These are phyloP conservation scores for Malaclemys terrapin DNA, from an alignment of 2,113 vertebrate genomes.

Conservation along the genomic window DNA sequence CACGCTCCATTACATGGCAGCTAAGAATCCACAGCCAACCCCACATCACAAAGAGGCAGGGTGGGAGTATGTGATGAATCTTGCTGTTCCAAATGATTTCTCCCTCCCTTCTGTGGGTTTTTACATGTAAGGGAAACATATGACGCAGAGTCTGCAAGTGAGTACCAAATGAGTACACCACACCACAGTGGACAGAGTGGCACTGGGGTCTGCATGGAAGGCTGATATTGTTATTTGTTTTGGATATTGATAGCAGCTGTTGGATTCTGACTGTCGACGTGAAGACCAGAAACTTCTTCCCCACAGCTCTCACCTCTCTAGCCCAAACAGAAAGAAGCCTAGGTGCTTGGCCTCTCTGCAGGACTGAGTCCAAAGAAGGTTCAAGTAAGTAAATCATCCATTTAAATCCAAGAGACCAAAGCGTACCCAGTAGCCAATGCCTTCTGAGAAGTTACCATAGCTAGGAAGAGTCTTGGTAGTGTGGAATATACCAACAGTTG, in stretches of 20 bases:
- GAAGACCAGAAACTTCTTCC: background rate
- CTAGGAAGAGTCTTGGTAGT: background rate
- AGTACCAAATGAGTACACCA: background rate
- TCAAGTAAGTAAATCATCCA: background rate
- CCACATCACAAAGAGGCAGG: background rate
- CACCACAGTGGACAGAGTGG: background rate
- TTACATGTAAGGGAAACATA: background rate
- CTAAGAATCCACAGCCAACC: background rate
- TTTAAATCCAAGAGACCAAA: background rate
- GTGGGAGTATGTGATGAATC: background rate
- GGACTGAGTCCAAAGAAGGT: background rate
- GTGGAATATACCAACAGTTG: background rate
- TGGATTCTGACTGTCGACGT: background rate
- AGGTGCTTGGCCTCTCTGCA: background rate
- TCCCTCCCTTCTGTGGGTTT: background rate
- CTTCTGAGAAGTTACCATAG: background rate
- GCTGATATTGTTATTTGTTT: background rate
- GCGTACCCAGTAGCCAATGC: background rate
- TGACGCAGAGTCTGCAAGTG: background rate
- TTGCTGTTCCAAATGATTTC: background rate
- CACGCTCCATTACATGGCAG: background rate
- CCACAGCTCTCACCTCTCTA: background rate
- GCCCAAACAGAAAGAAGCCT: background rate
- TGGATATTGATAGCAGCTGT: background rate
- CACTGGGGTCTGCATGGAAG: background rate